phyloP scores from a whole-genome alignment of 1,140 invertebrate genomes.

The Thalassaphorura encarpata region DNA sequence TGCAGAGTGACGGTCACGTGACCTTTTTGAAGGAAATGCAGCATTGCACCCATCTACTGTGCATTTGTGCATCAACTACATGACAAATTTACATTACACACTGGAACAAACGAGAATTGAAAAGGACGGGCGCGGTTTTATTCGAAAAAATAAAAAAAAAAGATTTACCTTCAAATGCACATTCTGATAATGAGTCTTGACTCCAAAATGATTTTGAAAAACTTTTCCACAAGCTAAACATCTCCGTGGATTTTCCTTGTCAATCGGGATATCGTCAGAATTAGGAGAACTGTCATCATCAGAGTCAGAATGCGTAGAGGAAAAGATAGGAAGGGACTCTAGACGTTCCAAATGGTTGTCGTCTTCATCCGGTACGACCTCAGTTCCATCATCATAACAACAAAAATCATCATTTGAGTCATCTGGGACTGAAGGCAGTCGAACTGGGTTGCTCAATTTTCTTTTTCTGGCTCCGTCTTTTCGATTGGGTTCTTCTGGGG shows the following conservation, averaged over 20 bases:
- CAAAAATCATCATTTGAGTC: slow-evolving; percentile 32
- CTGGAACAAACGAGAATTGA: too few relatives aligned
- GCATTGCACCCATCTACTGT: slow-evolving; percentile 93
- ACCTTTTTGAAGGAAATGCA: slow-evolving; percentile 87
- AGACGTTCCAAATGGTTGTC: slow-evolving; percentile 13
- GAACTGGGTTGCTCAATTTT: slow-evolving; percentile 26
- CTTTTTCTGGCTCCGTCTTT: slow-evolving; percentile 27
- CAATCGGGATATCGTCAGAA: slow-evolving; percentile 26
- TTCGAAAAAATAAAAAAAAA: too few relatives aligned
- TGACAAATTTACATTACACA: background rate
- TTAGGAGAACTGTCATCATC: slow-evolving; percentile 6
- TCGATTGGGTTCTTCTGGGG: slow-evolving; percentile 7
- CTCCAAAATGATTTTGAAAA: slow-evolving; percentile 89
- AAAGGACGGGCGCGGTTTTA: too few relatives aligned
- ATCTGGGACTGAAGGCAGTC: slow-evolving; percentile 24
- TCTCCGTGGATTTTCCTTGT: slow-evolving; percentile 43
- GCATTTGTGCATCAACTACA: slow-evolving; percentile 79
- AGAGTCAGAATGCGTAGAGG: background rate
- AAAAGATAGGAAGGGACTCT: slow-evolving; percentile 16
- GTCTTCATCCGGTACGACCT: slow-evolving; percentile 4
- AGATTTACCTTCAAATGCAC: slow-evolving; percentile 77
- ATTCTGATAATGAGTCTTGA: slow-evolving; percentile 92
- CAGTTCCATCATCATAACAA: slow-evolving; percentile 32
- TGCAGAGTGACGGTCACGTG: slow-evolving; percentile 81
- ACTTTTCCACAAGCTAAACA: slow-evolving; percentile 87